Conservation (phyloP, 2,113 vertebrate species). For the Panthera tigris region DNA sequence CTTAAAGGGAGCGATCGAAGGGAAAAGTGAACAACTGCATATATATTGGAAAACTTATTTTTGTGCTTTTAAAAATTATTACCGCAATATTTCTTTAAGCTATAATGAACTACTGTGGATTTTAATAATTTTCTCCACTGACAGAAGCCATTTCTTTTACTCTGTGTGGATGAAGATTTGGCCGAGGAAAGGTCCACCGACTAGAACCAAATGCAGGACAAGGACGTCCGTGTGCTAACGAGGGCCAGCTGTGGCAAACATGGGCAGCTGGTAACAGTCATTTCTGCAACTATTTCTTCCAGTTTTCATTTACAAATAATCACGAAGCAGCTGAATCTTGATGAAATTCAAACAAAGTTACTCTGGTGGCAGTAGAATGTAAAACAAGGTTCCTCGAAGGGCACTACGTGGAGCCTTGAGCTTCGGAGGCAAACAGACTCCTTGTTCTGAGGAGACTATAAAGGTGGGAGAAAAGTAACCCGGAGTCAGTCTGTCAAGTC, state of each 20-base stretch:
- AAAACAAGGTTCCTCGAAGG: background rate
- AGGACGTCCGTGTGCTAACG: background rate
- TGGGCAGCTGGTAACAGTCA: background rate
- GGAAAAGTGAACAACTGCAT: background rate
- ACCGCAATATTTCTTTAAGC: background rate
- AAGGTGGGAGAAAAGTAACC: background rate
- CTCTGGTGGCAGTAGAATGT: background rate
- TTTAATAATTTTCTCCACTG: background rate
- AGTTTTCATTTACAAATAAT: conserved; percentile 4
- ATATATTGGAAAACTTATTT: background rate
- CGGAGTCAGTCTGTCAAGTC: background rate
- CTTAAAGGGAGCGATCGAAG: conserved; percentile 70
- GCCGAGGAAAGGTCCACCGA: background rate
- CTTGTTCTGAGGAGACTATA: background rate
- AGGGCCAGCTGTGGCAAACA: background rate
- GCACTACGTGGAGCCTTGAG: background rate
- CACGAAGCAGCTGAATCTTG: background rate
- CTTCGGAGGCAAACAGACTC: background rate
- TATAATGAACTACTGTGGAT: background rate
- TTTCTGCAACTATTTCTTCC: background rate
- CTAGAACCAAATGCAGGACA: background rate
- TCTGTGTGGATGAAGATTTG: background rate
- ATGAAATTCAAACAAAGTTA: background rate
- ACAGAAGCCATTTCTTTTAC: background rate
- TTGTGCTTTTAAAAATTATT: background rate